Evolutionary conservation across 1,140 invertebrate species (phyloP), one percentile per base, ranked within the genome.

Genomic region (Dendrolimus kikuchii): DNA sequence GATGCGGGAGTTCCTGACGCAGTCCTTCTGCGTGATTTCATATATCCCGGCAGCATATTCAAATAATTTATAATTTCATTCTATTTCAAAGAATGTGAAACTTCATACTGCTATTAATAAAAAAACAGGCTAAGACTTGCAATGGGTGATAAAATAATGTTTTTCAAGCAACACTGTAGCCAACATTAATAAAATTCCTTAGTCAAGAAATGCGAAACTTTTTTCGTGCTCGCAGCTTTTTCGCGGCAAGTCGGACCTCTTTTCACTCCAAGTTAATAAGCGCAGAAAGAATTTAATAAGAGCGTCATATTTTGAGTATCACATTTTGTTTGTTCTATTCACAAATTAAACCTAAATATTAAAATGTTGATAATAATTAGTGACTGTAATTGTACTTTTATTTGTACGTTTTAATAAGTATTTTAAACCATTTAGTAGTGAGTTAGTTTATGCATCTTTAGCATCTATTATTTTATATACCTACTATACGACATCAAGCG

Each of bases 211-310:
- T 63, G 62, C 57, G 62, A 71, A 76, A 80, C 65, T 77, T 79
- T 71, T 72, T 73, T 73, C 73, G 69, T 68, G 60, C 66, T 66
- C 54, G 37, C 66, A 66, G 66, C 63, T 66, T 71, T 60, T 66
- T 73, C 70, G 60, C 62, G 64, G 59, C 57, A 60, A 72, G 62
- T 65, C 66, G 62, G 56, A 59, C 57, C 59, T 57, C 62, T 76
- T 69, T 59, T 64, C 61, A 57, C 54, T 62, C 64, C 55, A 62
- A 76, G 67, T 72, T 77, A 73, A 81, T 77, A 74, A 75, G 73
- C 66, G 69, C 53, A 62, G 57, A 53, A 77, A 74, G 76, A 81
- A 81, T 81, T 84, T 84, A 81, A 84, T 81, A 81, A 81, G 77
- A 73, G 68, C 69, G 57, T 62, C 60, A 60, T 61, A 60, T 57